phyloP scores from a whole-genome alignment of 2,888 invertebrate genomes.

The Therioaphis trifolii region DNA sequence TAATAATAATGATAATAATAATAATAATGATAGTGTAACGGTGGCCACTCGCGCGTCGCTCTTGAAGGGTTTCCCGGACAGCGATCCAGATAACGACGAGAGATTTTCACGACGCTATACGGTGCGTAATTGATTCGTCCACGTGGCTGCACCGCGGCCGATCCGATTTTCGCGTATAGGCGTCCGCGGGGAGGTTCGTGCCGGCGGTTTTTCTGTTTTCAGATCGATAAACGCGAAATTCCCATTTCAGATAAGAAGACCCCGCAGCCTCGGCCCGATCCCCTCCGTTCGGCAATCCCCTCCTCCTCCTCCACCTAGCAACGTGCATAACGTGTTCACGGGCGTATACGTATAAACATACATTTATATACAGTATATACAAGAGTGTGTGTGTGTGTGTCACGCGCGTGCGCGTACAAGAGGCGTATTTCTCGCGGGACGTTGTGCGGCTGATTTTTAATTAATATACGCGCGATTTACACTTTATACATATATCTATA shows the following conservation, averaged over 20 bases:
- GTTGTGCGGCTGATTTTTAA: slow-evolving; percentile 56
- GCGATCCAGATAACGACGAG: too few species aligned
- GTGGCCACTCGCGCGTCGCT: too few species aligned
- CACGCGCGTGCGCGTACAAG: not conserved
- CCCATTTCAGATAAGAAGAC: slow-evolving; percentile 40
- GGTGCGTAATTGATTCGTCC: slow-evolving; percentile 13
- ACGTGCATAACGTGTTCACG: not conserved
- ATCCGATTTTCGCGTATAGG: not conserved
- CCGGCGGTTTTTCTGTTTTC: not conserved
- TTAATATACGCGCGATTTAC: slow-evolving; percentile 43
- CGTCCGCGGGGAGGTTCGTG: not conserved
- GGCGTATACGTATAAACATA: not conserved
- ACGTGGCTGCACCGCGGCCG: not conserved
- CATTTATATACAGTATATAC: not conserved
- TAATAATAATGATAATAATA: too few species aligned
- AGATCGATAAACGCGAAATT: slow-evolving; percentile 53
- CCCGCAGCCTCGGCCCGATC: too few species aligned
- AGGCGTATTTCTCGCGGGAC: slow-evolving; percentile 52
- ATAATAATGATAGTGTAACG: too few species aligned
- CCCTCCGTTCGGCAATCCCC: too few species aligned
- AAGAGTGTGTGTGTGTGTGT: not conserved
- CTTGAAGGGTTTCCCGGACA: too few species aligned
- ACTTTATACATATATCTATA: not conserved
- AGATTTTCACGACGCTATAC: not conserved
- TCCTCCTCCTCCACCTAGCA: too few species aligned